Evolutionary conservation across 2,113 vertebrate genomes (phyloP).

Genomic region (rabbit (Oryctolagus cuniculus)): mOryCun1.1 NC_091439.1:8196501-8197000

Average conservation of each 20-base stretch:
- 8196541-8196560: neutral
- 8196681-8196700: slow-evolving; percentile 3
- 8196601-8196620: neutral
- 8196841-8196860: neutral
- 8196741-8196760: neutral
- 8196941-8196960: neutral
- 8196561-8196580: slow-evolving; percentile 48
- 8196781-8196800: neutral
- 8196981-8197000: too few relatives aligned
- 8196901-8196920: neutral
- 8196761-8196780: neutral
- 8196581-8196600: neutral
- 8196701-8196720: neutral
- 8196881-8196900: neutral
- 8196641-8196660: slow-evolving; percentile 13
- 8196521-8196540: neutral
- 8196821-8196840: neutral
- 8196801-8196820: neutral
- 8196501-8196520: neutral
- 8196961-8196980: neutral
- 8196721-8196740: neutral
- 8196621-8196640: slow-evolving; percentile 42
- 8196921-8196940: neutral
- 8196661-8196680: neutral
- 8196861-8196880: neutral